These are phyloP conservation scores for Minunthozetes semirufus DNA, from an alignment of 2,888 invertebrate genomes.

Conservation along the genomic window DNA sequence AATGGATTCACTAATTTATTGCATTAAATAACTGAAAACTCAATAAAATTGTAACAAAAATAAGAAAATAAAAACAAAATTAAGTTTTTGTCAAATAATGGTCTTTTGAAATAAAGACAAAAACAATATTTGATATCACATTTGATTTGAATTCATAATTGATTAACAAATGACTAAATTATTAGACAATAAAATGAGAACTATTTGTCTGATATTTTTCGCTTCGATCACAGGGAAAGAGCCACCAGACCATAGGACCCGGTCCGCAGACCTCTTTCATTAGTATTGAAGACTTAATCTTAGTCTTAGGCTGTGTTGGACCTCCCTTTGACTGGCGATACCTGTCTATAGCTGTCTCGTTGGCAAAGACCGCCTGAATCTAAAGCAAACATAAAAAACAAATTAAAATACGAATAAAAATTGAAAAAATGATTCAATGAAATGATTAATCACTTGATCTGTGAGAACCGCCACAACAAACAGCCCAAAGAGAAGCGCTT, in stretches of 20 bases:
- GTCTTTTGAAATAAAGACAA: not conserved
- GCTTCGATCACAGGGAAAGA: conserved; percentile 17
- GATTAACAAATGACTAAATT: not conserved
- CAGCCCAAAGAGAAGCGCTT: conserved; percentile 74
- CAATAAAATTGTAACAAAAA: too few relatives aligned
- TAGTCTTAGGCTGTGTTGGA: not conserved
- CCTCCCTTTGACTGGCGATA: not conserved
- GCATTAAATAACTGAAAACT: too few relatives aligned
- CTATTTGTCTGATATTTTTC: conserved; percentile 18
- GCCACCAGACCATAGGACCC: conserved; percentile 27
- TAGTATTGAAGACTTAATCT: not conserved
- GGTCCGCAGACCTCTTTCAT: conserved; percentile 31
- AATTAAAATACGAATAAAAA: not conserved
- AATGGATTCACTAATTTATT: too few relatives aligned
- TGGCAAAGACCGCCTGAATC: conserved; percentile 41
- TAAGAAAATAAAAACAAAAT: not conserved
- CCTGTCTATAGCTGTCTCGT: conserved; percentile 41
- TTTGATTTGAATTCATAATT: not conserved
- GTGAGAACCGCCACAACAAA: conserved; percentile 79
- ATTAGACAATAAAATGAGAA: conserved; percentile 14
- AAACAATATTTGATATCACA: conserved; percentile 6
- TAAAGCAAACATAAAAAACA: conserved; percentile 3
- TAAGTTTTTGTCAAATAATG: not conserved
- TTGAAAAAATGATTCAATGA: not conserved
- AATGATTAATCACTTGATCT: conserved; percentile 55